Conservation (phyloP, 2,797 vertebrate species). For the Microctenopoma lineatum region DNA sequence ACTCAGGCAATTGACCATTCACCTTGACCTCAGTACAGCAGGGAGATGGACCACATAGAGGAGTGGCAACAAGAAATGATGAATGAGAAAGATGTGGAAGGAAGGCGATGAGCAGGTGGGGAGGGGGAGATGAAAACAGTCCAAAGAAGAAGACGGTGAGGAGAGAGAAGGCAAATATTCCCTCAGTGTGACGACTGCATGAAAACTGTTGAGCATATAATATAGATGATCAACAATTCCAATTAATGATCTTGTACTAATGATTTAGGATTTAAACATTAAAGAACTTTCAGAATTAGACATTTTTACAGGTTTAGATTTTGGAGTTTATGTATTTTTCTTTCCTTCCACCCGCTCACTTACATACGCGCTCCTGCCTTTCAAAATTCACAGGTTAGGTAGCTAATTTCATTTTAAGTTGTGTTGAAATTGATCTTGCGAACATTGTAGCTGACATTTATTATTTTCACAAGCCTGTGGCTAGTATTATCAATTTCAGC, state of each 20-base stretch:
- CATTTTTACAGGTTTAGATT: not conserved
- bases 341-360: not conserved
- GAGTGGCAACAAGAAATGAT: slow-evolving; percentile 56
- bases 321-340: not conserved
- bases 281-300: not conserved
- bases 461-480: slow-evolving; percentile 57
- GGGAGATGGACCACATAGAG: slow-evolving; percentile 48
- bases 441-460: slow-evolving; percentile 46
- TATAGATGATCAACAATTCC: slow-evolving; percentile 6
- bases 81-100: slow-evolving; percentile 41
- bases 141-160: slow-evolving; percentile 3
- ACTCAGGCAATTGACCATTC: slow-evolving; percentile 67
- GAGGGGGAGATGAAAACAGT: slow-evolving; percentile 17
- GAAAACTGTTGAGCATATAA: slow-evolving; percentile 7
- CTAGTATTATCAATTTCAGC: slow-evolving; percentile 49
- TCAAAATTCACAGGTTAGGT: slow-evolving; percentile 40
- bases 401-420: slow-evolving; percentile 61
- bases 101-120: slow-evolving; percentile 33
- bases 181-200: not conserved
- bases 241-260: slow-evolving; percentile 12
- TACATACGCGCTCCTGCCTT: slow-evolving; percentile 16
- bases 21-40: slow-evolving; percentile 56
- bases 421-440: slow-evolving; percentile 49
- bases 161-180: slow-evolving; percentile 29
- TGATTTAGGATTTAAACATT: slow-evolving; percentile 16